Conservation (phyloP, 2,797 vertebrate species). For the Epinephelus malabaricus region DNA sequence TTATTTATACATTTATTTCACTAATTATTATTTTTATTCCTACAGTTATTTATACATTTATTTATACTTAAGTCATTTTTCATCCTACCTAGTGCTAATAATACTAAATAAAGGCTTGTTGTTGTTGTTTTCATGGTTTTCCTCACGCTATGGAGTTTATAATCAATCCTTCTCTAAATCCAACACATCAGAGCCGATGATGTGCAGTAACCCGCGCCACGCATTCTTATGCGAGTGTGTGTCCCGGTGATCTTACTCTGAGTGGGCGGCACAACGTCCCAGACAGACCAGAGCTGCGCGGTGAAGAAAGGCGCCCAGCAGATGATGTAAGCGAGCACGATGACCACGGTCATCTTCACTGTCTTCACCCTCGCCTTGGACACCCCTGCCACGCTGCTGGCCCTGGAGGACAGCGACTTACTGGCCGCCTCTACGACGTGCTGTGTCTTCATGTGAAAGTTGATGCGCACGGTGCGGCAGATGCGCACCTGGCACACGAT, state of each 20-base stretch:
- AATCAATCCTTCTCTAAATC: background rate
- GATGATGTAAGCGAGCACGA: conserved; percentile 84
- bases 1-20: no score
- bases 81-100: no score
- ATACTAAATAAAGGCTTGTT: no score
- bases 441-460: conserved; percentile 77
- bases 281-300: conserved; percentile 88
- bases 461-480: conserved; percentile 78
- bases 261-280: conserved; percentile 82
- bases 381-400: conserved; percentile 78
- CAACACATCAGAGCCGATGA: background rate
- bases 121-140: no score
- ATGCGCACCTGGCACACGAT: conserved; percentile 86
- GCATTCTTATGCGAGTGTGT: background rate
- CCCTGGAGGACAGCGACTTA: conserved; percentile 65
- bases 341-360: conserved; percentile 87
- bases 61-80: no score
- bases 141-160: background rate
- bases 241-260: conserved; percentile 77
- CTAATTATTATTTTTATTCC: no score
- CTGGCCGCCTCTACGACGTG: conserved; percentile 30
- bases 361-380: conserved; percentile 86
- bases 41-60: no score
- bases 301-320: conserved; percentile 89
- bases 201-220: background rate